phyloP scores from a whole-genome alignment of 2,797 vertebrate species.

The Sebastes iracundus region DNA sequence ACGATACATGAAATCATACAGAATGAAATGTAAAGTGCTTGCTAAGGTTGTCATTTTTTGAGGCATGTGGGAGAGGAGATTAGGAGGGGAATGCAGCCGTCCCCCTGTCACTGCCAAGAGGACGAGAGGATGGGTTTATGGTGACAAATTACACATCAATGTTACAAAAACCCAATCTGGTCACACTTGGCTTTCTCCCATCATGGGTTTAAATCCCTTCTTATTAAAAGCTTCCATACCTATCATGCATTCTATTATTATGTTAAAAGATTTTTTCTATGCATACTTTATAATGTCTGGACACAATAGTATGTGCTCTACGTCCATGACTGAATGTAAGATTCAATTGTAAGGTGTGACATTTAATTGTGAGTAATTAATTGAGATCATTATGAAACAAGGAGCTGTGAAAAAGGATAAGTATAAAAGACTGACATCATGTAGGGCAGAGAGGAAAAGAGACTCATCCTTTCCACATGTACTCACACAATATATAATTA shows the following conservation, averaged over 20 bases:
- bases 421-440: not conserved
- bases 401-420: not conserved
- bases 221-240: constrained; percentile 33
- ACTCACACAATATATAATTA: not conserved
- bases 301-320: not conserved
- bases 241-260: constrained; percentile 37
- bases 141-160: constrained; percentile 60
- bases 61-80: constrained; percentile 28
- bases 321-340: not conserved
- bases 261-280: constrained; percentile 19
- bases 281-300: constrained; percentile 9
- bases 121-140: constrained; percentile 53
- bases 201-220: constrained; percentile 47
- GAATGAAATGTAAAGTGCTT: constrained; percentile 34
- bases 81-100: constrained; percentile 37
- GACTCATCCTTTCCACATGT: not conserved
- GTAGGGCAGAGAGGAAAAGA: not conserved
- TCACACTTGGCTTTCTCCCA: constrained; percentile 36
- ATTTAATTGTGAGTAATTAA: not conserved
- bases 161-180: constrained; percentile 48
- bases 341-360: not conserved
- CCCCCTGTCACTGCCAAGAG: constrained; percentile 36
- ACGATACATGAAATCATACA: not conserved
- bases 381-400: not conserved
- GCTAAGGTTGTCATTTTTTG: constrained; percentile 32